Evolutionary conservation across 2,888 invertebrate species (phyloP).

Genomic region (Linnaemya vulpina): DNA sequence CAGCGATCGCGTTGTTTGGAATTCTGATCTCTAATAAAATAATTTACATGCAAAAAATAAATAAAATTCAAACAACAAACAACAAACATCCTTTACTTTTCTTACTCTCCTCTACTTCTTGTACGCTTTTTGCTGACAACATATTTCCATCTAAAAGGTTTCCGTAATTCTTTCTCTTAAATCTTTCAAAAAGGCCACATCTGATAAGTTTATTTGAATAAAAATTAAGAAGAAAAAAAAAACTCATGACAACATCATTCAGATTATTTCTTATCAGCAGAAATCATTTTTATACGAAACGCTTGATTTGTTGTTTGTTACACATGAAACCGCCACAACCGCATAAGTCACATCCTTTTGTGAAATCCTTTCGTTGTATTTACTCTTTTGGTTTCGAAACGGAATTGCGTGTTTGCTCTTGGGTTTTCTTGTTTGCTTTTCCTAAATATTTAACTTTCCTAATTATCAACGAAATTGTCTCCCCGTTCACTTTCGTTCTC

Average conservation of each 20-base stretch:
- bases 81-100: slow-evolving; percentile 64
- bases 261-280: background rate
- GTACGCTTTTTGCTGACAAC: background rate
- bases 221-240: background rate
- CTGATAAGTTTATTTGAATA: slow-evolving; percentile 21
- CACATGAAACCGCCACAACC: slow-evolving; percentile 45
- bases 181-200: slow-evolving; percentile 11
- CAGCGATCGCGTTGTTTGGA: slow-evolving; percentile 2
- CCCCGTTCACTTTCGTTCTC: slow-evolving; percentile 7
- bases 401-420: slow-evolving; percentile 9
- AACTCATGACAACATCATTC: background rate
- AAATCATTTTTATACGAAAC: slow-evolving; percentile 7
- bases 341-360: slow-evolving; percentile 71
- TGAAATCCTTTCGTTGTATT: slow-evolving; percentile 69
- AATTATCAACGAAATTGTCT: slow-evolving; percentile 58
- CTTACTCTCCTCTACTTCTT: background rate
- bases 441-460: slow-evolving; percentile 70
- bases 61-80: slow-evolving; percentile 65
- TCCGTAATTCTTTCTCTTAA: background rate
- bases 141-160: slow-evolving; percentile 5
- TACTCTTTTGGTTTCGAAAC: slow-evolving; percentile 37
- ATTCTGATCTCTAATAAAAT: slow-evolving; percentile 20
- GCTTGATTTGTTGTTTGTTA: background rate
- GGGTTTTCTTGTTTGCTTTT: slow-evolving; percentile 17
- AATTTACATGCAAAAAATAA: slow-evolving; percentile 67